Conservation (phyloP, 2,113 vertebrate genomes). For the Acrocephalus arundinaceus region DNA sequence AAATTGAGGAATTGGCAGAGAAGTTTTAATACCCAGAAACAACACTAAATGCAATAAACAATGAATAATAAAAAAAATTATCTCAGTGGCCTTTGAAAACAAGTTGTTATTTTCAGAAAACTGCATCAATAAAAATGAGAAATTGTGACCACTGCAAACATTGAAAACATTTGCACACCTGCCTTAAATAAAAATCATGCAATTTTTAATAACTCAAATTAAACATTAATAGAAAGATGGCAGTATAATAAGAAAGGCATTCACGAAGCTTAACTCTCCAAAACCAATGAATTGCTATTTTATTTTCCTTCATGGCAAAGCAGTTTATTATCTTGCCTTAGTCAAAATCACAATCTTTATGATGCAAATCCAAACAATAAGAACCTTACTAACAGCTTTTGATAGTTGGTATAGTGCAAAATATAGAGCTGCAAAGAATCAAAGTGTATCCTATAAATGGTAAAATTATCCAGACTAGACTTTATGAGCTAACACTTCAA, state of each 20-base stretch:
- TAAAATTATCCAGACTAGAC: not conserved
- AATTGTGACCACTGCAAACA: not conserved
- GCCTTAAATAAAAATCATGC: constrained; percentile 26
- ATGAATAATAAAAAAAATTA: constrained; percentile 7
- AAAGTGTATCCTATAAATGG: not conserved
- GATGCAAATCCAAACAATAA: not conserved
- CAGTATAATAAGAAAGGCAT: not conserved
- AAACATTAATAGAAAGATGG: not conserved
- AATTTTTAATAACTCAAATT: constrained; percentile 18
- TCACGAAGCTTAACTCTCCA: not conserved
- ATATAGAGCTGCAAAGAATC: not conserved
- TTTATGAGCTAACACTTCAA: constrained; percentile 8
- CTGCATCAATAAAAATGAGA: not conserved
- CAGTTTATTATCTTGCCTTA: not conserved
- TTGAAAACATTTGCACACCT: constrained; percentile 27
- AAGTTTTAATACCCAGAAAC: constrained; percentile 41
- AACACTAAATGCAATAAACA: constrained; percentile 19
- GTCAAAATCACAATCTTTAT: not conserved
- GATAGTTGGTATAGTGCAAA: not conserved
- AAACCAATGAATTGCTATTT: not conserved
- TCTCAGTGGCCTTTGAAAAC: constrained; percentile 7
- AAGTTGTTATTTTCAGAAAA: constrained; percentile 38
- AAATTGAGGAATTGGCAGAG: constrained; percentile 43
- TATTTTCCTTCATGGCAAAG: not conserved
- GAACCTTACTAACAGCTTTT: not conserved